Evolutionary conservation across 2,797 vertebrate species (phyloP).

Genomic region (Vespertilio murinus): DNA sequence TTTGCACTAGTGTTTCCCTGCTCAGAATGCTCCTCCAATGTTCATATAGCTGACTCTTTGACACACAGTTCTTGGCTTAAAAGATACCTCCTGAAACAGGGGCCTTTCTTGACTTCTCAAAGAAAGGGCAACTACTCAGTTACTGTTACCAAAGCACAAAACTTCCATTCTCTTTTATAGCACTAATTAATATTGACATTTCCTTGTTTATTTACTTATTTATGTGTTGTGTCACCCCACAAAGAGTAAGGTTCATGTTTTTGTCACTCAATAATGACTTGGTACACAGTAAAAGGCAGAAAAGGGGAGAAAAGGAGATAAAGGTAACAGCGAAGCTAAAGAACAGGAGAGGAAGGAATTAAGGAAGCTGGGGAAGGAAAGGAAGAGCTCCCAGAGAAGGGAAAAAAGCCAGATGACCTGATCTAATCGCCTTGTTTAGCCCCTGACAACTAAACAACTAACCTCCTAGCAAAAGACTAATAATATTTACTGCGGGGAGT

Average conservation of each 20-base stretch:
- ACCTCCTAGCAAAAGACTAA: background rate
- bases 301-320: background rate
- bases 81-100: background rate
- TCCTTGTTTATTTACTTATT: background rate
- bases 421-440: background rate
- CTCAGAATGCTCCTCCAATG: background rate
- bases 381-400: background rate
- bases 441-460: background rate
- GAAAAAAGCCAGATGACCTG: background rate
- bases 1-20: background rate
- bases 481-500: background rate
- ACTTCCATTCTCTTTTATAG: background rate
- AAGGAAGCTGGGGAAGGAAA: background rate
- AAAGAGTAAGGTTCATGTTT: background rate
- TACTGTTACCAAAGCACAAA: background rate
- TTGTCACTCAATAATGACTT: background rate
- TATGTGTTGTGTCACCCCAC: background rate
- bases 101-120: background rate
- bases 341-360: background rate
- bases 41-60: background rate
- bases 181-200: slow-evolving; percentile 1
- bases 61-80: background rate
- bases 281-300: background rate
- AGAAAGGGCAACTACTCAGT: background rate
- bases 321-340: background rate